Evolutionary conservation across 2,797 vertebrate species (phyloP), one percentile per base, ranked within the genome.

Genomic region (Takifugu ocellatus): DNA sequence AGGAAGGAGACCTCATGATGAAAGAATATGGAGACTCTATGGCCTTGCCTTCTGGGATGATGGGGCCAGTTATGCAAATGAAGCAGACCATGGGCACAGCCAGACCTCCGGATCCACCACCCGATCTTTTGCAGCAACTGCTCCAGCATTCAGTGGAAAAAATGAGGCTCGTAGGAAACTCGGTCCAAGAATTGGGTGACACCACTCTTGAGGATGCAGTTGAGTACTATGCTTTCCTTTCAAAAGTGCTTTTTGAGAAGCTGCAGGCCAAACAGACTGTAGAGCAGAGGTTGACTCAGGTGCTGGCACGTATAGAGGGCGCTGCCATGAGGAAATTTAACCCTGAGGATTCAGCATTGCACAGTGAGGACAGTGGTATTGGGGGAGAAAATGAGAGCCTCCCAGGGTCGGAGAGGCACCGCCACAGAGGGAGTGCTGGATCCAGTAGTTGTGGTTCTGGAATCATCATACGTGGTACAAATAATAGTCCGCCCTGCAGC

Each of bases 301-400:
- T 90, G 0, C 70, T 97, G 33, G 85, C 77, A 36, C 77, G 74
- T 11, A 84, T 99, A 1, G 93, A 95, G 79, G 85, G 70, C 24
- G 91, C 91, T 9, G 68, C 89, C 0, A 50, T 86, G 6, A 75
- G 84, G 43, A 84, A 82, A 54, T 67, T 62, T 11, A 84, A 82
- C 0, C 63, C 79, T 0, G 92, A 93, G 68, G 95, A 94, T 54
- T 82, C 74, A 21, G 86, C 95, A 36, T 79, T 98, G 6, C 94
- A 87, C 77, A 98, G 96, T 33, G 96, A 97, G 68, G 96, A 99
- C 78, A 99, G 96, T 2, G 96, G 97, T 46, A 94, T 98, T 0
- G 92, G 94, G 0, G 93, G 86, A 0, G 96, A 99, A 66, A 95
- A 53, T 0, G 95, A 98, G 66, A 93, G 93, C 3, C 76, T 94